Evolutionary conservation across 2,888 invertebrate genomes (phyloP), one percentile per base, ranked within the genome.

Genomic region (Cactoblastis cactorum): DNA sequence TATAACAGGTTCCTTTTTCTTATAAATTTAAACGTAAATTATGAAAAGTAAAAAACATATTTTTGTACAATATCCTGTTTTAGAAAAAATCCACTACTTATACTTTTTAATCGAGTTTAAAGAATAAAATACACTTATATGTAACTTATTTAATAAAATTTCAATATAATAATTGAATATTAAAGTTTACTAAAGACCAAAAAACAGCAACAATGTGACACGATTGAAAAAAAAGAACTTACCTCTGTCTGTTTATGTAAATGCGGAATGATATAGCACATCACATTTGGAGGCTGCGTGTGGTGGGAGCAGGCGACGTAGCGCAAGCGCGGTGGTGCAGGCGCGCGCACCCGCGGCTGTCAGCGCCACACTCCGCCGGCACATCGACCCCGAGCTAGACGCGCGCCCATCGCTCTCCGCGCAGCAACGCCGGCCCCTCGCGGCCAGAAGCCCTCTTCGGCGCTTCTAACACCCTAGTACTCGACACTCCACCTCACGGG

Each of bases 381-480:
- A 81, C 68, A 77, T 78, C 79, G 80, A 80, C 75, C 79, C 71
- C 76, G 73, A 80, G 79, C 70, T 71, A 84, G 79, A 83, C 86
- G 83, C 82, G 77, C 80, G 77, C 74, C 74, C 69, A 68, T 71
- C 79, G 81, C 77, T 76, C 83, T 69, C 70, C 75, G 76, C 80
- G 75, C 66, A 82, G 83, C 83, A 81, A 84, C 86, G 83, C 87
- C 86, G 86, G 88, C 87, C 88, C 84, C 71, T 79, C 65, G 85
- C 83, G 86, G 85, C 87, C 83, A 74, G 85, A 79, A 84, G 85
- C 85, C 83, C 83, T 78, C 72, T 74, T 73, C 68, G 83, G 83
- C 79, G 82, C 83, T 75, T 81, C 81, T 71, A 71, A 69, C 74
- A 77, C 71, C 75, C 71, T 61, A 61, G 58, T 65, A 66, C 60